Conservation (phyloP, 2,797 vertebrate species). For the Hoplostethus mediterraneus region DNA sequence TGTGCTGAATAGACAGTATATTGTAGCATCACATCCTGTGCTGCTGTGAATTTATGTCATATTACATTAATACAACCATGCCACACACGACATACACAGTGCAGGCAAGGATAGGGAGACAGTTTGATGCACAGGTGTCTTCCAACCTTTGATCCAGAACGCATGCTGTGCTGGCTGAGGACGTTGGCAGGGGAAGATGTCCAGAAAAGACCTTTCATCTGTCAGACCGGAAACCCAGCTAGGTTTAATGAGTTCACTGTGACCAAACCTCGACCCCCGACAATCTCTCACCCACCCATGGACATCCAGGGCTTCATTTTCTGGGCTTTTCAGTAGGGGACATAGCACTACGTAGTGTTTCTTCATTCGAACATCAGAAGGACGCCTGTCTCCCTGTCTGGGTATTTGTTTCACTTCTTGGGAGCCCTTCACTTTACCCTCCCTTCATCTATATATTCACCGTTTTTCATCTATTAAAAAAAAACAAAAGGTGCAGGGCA, state of each 20-base stretch:
- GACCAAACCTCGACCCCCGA: background rate
- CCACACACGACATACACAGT: conserved; percentile 1
- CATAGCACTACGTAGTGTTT: background rate
- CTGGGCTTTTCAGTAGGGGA: background rate
- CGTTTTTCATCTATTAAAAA: background rate
- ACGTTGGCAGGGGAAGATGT: conserved; percentile 31
- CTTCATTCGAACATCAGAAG: conserved; percentile 14
- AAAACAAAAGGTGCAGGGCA: conserved; percentile 14
- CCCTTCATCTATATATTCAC: background rate
- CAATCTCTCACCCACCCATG: conserved; percentile 14
- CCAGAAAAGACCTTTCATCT: conserved; percentile 54
- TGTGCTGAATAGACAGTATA: conserved; percentile 32
- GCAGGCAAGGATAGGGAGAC: conserved; percentile 15
- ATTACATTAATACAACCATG: conserved; percentile 56
- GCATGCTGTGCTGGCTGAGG: background rate
- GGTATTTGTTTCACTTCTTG: background rate
- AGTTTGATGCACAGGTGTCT: conserved; percentile 42
- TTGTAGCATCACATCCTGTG: conserved; percentile 34
- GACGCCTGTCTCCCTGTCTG: conserved; percentile 5
- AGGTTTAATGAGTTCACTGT: conserved; percentile 51
- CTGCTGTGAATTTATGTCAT: conserved; percentile 35
- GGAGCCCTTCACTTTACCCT: background rate
- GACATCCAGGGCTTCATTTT: conserved; percentile 13
- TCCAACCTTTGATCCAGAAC: conserved; percentile 55
- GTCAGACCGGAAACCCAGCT: conserved; percentile 16